A percentile compares a stretch with the other conserved stretches of the same genome.
Evolutionary conservation across 1,140 invertebrate species (phyloP).

Genomic region (Drosophila azteca): DNA sequence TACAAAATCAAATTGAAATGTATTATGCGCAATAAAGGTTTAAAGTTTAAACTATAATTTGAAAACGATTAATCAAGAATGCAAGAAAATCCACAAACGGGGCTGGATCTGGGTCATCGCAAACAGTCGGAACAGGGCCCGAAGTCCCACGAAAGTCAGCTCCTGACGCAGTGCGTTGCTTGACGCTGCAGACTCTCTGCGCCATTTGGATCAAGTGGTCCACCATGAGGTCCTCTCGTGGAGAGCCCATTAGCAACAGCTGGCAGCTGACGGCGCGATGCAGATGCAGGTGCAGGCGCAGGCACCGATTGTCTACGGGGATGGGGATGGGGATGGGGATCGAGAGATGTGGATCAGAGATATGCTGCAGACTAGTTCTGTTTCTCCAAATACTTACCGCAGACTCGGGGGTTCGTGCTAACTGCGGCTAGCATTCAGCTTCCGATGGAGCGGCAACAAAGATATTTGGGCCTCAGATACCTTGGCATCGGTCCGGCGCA

Average conservation of each 20-base stretch:
- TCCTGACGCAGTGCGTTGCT: not conserved
- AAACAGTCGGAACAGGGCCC: constrained; percentile 22
- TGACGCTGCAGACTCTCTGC: no score
- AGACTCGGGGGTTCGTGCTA: not conserved
- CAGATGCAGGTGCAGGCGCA: constrained; percentile 10
- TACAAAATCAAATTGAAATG: not conserved
- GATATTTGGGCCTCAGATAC: not conserved
- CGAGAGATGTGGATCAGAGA: no score
- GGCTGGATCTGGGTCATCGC: constrained; percentile 20
- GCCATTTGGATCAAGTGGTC: no score
- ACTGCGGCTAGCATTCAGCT: constrained; percentile 7
- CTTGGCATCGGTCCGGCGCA: not conserved
- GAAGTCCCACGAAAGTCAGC: not conserved
- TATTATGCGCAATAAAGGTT: constrained; percentile 20
- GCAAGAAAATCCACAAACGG: constrained; percentile 37
- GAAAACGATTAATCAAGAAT: not conserved
- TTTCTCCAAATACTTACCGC: no score
- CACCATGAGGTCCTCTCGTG: not conserved
- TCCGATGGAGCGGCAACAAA: not conserved
- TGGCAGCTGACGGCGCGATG: no score
- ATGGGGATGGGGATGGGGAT: not conserved
- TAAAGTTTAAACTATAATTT: constrained; percentile 11
- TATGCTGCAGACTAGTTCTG: constrained; percentile 7
- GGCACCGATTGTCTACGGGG: not conserved
- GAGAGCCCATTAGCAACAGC: constrained; percentile 4